A percentile compares a stretch with the other conserved stretches of the same genome.
Evolutionary conservation across 1,140 invertebrate genomes (phyloP).

Genomic region (Cydia splendana): DNA sequence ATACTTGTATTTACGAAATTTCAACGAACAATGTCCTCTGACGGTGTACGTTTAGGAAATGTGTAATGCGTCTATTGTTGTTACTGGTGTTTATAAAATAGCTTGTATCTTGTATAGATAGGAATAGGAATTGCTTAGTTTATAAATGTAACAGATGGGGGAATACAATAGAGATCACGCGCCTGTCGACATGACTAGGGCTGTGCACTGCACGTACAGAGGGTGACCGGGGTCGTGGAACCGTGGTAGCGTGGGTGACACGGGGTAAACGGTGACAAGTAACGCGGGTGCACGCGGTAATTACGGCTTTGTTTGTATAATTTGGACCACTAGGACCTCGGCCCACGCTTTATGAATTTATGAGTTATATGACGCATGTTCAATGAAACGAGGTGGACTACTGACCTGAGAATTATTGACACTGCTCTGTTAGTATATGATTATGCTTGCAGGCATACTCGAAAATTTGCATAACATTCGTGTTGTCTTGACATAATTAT

Average conservation of each 20-base stretch:
- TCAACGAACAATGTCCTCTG: conserved; percentile 14
- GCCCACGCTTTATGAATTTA: conserved; percentile 32
- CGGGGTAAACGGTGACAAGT: conserved; percentile 36
- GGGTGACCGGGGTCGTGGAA: neutral
- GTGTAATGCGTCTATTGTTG: conserved; percentile 17
- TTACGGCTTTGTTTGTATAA: conserved; percentile 40
- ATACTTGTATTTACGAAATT: conserved; percentile 22
- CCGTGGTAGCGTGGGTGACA: conserved; percentile 22
- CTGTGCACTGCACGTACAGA: conserved; percentile 16
- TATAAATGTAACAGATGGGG: conserved; percentile 11
- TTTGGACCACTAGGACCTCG: conserved; percentile 24
- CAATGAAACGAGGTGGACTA: conserved; percentile 1
- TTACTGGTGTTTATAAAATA: conserved; percentile 29
- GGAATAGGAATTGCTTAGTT: conserved; percentile 15
- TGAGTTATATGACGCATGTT: neutral
- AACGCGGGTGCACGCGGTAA: conserved; percentile 1
- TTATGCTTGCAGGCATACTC: conserved; percentile 3
- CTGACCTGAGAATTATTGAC: conserved; percentile 6
- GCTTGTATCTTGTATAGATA: neutral
- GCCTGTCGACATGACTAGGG: conserved; percentile 37
- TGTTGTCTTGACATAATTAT: conserved; percentile 8
- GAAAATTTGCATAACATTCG: neutral
- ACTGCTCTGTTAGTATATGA: neutral
- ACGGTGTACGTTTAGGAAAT: conserved; percentile 8
- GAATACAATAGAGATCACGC: conserved; percentile 33